Percentiles rank a stretch among this genome's conserved stretches.
phyloP scores from a whole-genome alignment of 1,140 invertebrate species.

The Matsumurasca onukii region DNA sequence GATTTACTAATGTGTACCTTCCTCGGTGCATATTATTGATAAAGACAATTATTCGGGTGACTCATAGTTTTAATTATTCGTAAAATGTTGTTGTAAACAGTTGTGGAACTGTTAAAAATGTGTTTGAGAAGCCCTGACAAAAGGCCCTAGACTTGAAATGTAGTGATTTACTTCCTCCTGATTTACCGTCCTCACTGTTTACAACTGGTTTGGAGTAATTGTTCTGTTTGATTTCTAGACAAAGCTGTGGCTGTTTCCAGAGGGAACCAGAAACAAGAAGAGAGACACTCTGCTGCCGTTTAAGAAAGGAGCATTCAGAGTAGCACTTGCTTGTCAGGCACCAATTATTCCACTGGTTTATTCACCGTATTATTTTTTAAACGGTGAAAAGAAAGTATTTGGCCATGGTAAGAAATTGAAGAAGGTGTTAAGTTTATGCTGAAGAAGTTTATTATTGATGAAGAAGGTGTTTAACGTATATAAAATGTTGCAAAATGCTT shows the following conservation, averaged over 20 bases:
- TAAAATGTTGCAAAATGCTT: neutral
- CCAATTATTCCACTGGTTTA: constrained; percentile 71
- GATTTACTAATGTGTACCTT: no score
- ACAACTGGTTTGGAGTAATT: no score
- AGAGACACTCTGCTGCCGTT: constrained; percentile 52
- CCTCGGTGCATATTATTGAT: no score
- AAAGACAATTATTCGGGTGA: no score
- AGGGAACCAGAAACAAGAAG: constrained; percentile 57
- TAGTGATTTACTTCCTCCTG: no score
- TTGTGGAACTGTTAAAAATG: no score
- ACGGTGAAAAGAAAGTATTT: constrained; percentile 54
- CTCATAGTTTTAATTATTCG: no score
- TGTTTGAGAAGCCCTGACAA: no score
- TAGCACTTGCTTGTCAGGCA: constrained; percentile 68
- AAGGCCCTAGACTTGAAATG: no score
- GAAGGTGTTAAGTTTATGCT: no score
- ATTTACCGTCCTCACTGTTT: no score
- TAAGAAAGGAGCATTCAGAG: constrained; percentile 76
- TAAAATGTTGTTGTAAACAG: no score
- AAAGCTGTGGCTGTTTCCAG: constrained; percentile 65
- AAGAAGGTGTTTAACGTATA: neutral
- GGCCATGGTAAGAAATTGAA: constrained; percentile 51
- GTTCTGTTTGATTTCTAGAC: constrained; percentile 47
- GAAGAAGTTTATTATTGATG: neutral
- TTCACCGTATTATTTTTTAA: constrained; percentile 67